These are phyloP conservation scores for Latrodectus geometricus DNA, from an alignment of 1,140 invertebrate species.

Conservation along the genomic window DNA sequence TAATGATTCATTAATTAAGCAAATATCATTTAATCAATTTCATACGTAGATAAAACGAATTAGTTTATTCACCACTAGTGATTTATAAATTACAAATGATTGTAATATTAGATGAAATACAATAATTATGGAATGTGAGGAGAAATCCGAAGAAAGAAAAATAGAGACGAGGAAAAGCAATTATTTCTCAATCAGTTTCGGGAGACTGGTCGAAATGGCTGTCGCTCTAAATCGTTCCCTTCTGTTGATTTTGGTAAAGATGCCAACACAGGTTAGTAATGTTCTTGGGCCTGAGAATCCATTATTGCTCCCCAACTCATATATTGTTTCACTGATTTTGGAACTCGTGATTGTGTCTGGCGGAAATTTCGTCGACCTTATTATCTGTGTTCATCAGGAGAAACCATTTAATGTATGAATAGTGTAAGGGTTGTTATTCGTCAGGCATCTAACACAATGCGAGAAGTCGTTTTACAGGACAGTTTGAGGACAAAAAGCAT, in stretches of 20 bases:
- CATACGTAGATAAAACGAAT: too few species aligned
- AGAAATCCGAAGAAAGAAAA: background rate
- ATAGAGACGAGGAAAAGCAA: background rate
- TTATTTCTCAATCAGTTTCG: background rate
- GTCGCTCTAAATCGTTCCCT: background rate
- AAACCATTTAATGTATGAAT: background rate
- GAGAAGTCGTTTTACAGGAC: background rate
- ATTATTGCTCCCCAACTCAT: background rate
- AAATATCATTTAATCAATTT: too few species aligned
- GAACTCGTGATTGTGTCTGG: background rate
- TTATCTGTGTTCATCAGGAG: background rate
- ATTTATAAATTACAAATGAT: too few species aligned
- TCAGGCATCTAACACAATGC: background rate
- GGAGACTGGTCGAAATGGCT: background rate
- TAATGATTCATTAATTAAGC: too few species aligned
- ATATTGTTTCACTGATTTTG: background rate
- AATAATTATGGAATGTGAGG: too few species aligned
- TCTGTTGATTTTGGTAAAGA: background rate
- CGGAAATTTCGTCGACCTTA: background rate
- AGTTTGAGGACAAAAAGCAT: too few species aligned
- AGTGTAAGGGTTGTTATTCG: background rate
- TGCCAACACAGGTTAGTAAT: background rate
- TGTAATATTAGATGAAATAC: too few species aligned
- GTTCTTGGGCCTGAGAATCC: background rate
- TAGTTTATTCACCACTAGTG: too few species aligned